Conservation (phyloP, 2,113 vertebrate species). For the Lota lota region DNA sequence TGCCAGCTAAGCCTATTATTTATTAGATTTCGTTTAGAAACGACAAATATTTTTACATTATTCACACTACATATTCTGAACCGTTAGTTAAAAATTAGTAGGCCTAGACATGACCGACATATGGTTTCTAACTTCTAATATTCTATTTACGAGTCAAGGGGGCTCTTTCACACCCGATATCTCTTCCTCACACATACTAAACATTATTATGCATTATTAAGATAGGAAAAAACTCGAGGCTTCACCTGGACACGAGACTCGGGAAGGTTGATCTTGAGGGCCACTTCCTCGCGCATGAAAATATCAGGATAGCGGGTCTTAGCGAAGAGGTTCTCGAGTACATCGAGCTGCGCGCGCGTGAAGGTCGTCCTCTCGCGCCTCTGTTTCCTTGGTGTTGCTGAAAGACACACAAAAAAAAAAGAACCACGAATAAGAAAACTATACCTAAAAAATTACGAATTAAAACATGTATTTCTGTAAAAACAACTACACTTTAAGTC, state of each 20-base stretch:
- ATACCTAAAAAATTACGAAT: too few species aligned
- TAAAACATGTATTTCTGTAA: not conserved
- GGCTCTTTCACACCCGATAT: too few species aligned
- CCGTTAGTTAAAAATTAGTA: too few species aligned
- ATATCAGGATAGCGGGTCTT: constrained; percentile 98
- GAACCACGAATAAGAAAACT: too few species aligned
- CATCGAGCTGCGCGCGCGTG: constrained; percentile 91
- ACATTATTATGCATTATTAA: not conserved
- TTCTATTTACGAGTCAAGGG: too few species aligned
- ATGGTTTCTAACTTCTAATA: too few species aligned
- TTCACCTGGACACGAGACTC: constrained; percentile 93
- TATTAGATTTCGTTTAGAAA: too few species aligned
- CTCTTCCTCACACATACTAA: too few species aligned
- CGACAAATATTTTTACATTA: too few species aligned
- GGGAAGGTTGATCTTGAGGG: constrained; percentile 95
- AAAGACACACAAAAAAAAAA: constrained; percentile 16
- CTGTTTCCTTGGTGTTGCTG: constrained; percentile 93
- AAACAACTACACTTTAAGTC: not conserved
- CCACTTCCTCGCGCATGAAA: constrained; percentile 98
- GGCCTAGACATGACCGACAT: too few species aligned
- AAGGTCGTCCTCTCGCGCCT: constrained; percentile 95
- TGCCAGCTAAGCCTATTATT: not conserved
- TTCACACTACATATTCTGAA: too few species aligned
- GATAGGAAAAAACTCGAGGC: not conserved
- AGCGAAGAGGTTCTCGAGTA: constrained; percentile 91